Conservation (phyloP, 2,113 vertebrate species). For the Corydoras sp. region DNA sequence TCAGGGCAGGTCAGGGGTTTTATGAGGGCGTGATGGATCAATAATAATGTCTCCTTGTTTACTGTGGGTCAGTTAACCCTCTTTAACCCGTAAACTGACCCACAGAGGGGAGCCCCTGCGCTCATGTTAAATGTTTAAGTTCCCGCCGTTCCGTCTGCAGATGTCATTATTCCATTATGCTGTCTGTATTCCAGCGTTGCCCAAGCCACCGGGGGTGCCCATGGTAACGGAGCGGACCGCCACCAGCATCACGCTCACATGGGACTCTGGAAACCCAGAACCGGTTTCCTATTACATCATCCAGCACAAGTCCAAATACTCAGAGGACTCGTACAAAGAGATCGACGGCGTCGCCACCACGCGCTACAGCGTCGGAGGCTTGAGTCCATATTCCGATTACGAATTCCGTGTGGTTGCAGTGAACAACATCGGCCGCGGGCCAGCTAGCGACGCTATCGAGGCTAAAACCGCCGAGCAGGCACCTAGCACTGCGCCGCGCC, state of each 20-base stretch:
- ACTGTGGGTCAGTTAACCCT: too few species aligned
- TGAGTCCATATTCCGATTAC: conserved; percentile 96
- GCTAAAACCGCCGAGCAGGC: conserved; percentile 95
- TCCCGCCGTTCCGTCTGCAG: too few species aligned
- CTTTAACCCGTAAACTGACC: too few species aligned
- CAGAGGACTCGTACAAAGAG: conserved; percentile 90
- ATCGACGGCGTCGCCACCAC: conserved; percentile 97
- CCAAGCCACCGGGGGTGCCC: conserved; percentile 87
- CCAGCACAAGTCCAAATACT: conserved; percentile 89
- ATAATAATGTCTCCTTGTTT: too few species aligned
- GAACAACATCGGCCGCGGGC: conserved; percentile 95
- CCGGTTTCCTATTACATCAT: conserved; percentile 97
- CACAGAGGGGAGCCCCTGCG: too few species aligned
- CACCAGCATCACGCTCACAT: conserved; percentile 95
- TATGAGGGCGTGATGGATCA: too few species aligned
- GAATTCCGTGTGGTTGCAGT: conserved; percentile 93
- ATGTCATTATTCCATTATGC: neutral
- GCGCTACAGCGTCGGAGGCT: conserved; percentile 92
- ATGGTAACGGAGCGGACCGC: conserved; percentile 94
- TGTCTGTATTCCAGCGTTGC: conserved; percentile 75
- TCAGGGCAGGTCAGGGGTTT: too few species aligned
- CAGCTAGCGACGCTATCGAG: conserved; percentile 86
- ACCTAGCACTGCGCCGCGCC: conserved; percentile 89
- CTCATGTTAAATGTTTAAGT: too few species aligned
- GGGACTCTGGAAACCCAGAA: conserved; percentile 98